phyloP scores from a whole-genome alignment of 2,797 vertebrate species.

The Eupleurogrammus muticus region DNA sequence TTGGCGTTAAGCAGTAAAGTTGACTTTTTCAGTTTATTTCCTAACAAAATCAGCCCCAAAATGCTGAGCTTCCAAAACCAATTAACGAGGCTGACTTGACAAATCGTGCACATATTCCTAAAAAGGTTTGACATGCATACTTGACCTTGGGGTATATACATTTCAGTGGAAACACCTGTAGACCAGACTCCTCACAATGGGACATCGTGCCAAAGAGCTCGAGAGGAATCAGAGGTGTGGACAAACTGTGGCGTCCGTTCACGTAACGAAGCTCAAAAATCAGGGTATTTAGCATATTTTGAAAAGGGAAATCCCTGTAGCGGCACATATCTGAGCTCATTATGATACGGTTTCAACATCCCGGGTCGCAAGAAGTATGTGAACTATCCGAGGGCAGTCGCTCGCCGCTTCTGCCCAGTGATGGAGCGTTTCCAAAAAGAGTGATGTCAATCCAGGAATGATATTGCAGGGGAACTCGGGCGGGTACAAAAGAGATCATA shows the following conservation, averaged over 20 bases:
- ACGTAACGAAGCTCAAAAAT: conserved; percentile 24
- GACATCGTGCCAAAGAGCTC: conserved; percentile 12
- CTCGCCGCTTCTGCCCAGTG: not conserved
- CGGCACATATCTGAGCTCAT: not conserved
- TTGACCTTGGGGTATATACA: conserved; percentile 14
- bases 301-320: conserved; percentile 25
- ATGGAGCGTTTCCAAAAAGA: conserved; percentile 22
- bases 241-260: conserved; percentile 55
- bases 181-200: conserved; percentile 21
- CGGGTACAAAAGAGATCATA: conserved; percentile 41
- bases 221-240: conserved; percentile 14
- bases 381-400: not conserved
- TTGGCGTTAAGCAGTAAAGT: not conserved
- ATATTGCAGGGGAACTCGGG: not conserved
- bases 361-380: not conserved
- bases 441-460: conserved; percentile 35
- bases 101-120: conserved; percentile 1
- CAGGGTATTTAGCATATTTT: not conserved
- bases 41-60: not conserved
- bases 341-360: not conserved
- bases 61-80: not conserved
- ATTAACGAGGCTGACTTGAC: not conserved
- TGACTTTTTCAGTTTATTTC: not conserved
- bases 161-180: conserved; percentile 27
- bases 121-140: not conserved